A percentile compares a stretch with the other conserved stretches of the same genome.
Conservation (phyloP, 2,797 vertebrate genomes). For the Meriones psammophilus region DNA sequence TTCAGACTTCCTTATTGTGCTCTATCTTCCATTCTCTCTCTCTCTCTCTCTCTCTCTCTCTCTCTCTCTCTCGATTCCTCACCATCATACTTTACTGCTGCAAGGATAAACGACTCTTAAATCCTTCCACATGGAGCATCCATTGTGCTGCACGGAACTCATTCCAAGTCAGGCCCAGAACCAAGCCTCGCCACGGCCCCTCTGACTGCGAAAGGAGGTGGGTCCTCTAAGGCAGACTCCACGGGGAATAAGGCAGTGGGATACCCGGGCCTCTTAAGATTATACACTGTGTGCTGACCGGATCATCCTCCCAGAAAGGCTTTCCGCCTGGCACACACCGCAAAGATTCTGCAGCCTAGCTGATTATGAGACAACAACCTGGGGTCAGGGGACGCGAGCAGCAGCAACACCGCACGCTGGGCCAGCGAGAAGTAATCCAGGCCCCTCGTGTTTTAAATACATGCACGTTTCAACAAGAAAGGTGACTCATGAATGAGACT, state of each 20-base stretch:
- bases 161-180: neutral
- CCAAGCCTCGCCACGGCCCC: neutral
- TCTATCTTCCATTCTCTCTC: neutral
- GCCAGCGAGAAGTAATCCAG: slow-evolving; percentile 72
- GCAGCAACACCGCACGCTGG: neutral
- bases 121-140: neutral
- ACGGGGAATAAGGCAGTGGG: neutral
- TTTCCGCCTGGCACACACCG: neutral
- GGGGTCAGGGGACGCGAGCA: neutral
- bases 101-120: neutral
- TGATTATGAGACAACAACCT: slow-evolving; percentile 30
- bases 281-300: neutral
- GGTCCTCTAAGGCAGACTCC: neutral
- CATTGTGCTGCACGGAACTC: neutral
- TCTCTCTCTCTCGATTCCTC: neutral
- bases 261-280: neutral
- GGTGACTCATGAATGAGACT: slow-evolving; percentile 56
- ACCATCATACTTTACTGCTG: neutral
- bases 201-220: neutral
- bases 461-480: slow-evolving; percentile 23
- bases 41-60: no score
- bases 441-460: neutral
- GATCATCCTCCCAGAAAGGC: neutral
- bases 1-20: neutral
- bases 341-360: slow-evolving; percentile 21